phyloP scores from a whole-genome alignment of 2,113 vertebrate species.

The Galeopterus variegatus region DNA sequence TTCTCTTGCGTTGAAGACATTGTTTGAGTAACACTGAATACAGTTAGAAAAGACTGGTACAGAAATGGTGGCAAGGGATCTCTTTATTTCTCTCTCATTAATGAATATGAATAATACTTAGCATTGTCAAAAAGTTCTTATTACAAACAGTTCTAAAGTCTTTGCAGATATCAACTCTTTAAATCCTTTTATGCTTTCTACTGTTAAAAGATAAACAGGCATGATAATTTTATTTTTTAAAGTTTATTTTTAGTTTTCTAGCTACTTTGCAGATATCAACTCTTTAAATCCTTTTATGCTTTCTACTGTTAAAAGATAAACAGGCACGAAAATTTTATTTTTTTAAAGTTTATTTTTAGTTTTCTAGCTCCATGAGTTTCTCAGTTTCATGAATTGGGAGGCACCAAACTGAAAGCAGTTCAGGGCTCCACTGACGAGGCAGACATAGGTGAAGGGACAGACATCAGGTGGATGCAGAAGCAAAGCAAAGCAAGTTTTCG shows the following conservation, averaged over 20 bases:
- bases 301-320: background rate
- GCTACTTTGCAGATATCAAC: background rate
- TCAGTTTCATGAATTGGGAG: background rate
- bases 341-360: background rate
- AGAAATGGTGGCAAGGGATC: background rate
- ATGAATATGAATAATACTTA: background rate
- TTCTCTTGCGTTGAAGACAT: background rate
- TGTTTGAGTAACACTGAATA: background rate
- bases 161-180: background rate
- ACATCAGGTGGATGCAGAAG: too few relatives aligned
- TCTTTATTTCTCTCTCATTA: background rate
- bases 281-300: background rate
- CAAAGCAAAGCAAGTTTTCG: background rate
- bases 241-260: background rate
- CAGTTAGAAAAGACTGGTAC: background rate
- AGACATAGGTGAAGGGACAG: background rate
- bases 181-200: background rate
- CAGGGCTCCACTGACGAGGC: background rate
- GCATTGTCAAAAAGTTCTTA: background rate
- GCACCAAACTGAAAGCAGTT: background rate
- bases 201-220: background rate
- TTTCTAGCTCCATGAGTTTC: background rate
- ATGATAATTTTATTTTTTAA: background rate
- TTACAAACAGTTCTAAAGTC: background rate
- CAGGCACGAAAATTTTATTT: background rate